Base-by-base conservation (phyloP, 2,888 invertebrate genomes). In the Macaria liturata region DNA sequence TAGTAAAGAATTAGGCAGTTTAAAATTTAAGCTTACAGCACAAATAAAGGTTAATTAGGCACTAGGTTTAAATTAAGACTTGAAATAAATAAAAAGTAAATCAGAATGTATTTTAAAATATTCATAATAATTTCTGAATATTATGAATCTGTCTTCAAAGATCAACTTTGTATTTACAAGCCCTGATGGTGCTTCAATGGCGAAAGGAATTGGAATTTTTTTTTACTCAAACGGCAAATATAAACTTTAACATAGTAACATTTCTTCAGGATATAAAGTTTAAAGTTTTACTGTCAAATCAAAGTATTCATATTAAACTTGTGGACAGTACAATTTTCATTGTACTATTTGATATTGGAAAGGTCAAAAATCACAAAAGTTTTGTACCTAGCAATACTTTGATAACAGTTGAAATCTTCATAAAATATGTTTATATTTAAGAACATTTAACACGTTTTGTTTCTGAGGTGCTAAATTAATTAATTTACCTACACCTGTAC, bases 401-500 rank as follows among this genome's bases (percentile, higher is more conserved):
- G 20, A 20, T 20, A 20, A 20, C 20, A 20, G 20, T 2, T 1
- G 20, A 20, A 20, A 20, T 20, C 20, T 20, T 20, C 20, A 20
- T 37, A 37, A 37, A 1, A 37, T 2, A 6, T 6, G 34, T 37
- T 6, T 6, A 37, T 6, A 37, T 4, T 37, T 37, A 6, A 7
- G 4, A 37, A 4, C 34, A 49, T 32, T 42, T 40, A 42, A 43
- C 37, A 45, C 39, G 63, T 76, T 78, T 65, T 75, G 79, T 82
- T 79, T 76, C 70, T 69, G 72, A 74, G 81, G 81, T 84, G 84
- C 83, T 84, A 81, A 20, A 20, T 20, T 2, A 20, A 20, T 20
- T 20, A 20, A 20, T 20, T 20, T 20, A 20, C 20, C 20, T 20
- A 20, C 20, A 20, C 20, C 20, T 37, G 34, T 37, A 37, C 5